Percentiles rank a stretch among this genome's conserved stretches.
These are phyloP conservation scores for Temnopleurus reevesii DNA, from an alignment of 53 echinoderm and acorn worm genomes.

Conservation along the genomic window DNA sequence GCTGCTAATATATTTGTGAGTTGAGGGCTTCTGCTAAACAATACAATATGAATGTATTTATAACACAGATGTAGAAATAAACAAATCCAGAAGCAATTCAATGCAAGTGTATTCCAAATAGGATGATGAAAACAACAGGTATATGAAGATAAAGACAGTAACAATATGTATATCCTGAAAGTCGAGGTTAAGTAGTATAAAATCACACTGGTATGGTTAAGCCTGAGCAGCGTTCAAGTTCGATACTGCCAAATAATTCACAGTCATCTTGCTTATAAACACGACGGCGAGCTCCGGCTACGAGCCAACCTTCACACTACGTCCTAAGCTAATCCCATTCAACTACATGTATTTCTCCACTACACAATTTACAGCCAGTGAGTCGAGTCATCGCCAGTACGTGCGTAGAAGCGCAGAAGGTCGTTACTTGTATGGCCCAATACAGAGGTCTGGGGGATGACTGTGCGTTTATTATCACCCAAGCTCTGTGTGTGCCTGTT, in stretches of 20 bases:
- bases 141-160: not conserved
- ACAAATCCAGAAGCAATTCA: slow-evolving; percentile 16
- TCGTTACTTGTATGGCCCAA: not conserved
- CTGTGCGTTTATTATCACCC: slow-evolving; percentile 10
- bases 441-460: not conserved
- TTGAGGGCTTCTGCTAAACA: not conserved
- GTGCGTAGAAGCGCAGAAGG: slow-evolving; percentile 27
- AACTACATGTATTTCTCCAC: not conserved
- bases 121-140: not conserved
- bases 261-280: slow-evolving; percentile 30
- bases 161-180: not conserved
- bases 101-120: not conserved
- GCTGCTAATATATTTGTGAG: not conserved
- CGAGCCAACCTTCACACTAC: slow-evolving; percentile 4
- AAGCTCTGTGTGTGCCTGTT: not conserved
- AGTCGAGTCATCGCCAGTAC: not conserved
- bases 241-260: slow-evolving; percentile 22
- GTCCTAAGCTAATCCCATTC: not conserved
- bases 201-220: not conserved
- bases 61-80: not conserved
- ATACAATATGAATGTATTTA: not conserved
- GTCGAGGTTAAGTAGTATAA: not conserved
- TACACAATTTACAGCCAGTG: not conserved
- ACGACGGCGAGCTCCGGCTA: not conserved
- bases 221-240: not conserved